These are phyloP conservation scores for Cephonodes hylas DNA, from an alignment of 2,888 invertebrate genomes.

Conservation along the genomic window DNA sequence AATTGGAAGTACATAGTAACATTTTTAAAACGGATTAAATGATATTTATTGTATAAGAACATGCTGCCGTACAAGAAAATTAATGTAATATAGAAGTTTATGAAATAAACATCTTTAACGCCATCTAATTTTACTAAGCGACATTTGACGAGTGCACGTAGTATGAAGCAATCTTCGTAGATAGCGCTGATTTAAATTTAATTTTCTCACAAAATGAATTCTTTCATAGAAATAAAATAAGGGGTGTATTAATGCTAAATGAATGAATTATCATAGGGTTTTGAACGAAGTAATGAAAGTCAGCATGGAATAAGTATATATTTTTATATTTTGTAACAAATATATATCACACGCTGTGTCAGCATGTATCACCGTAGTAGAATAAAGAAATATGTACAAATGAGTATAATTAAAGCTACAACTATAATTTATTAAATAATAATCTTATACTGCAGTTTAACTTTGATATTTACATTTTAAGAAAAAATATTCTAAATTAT, in stretches of 20 bases:
- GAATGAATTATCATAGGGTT: not conserved
- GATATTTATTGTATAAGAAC: too few relatives aligned
- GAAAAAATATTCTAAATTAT: conserved; percentile 42
- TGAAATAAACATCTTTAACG: too few relatives aligned
- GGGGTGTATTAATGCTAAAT: not conserved
- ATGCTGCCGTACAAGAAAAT: too few relatives aligned
- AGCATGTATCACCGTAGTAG: conserved; percentile 54
- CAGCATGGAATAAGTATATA: conserved; percentile 51
- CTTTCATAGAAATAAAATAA: not conserved
- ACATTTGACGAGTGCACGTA: too few relatives aligned
- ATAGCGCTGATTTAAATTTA: too few relatives aligned
- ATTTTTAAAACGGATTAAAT: too few relatives aligned
- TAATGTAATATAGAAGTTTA: too few relatives aligned
- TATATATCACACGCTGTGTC: conserved; percentile 70
- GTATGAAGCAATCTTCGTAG: too few relatives aligned
- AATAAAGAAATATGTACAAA: conserved; percentile 68
- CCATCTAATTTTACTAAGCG: too few relatives aligned
- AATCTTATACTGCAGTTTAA: conserved; percentile 37
- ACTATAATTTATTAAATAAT: conserved; percentile 63
- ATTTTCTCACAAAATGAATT: too few relatives aligned
- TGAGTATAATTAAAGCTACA: conserved; percentile 54
- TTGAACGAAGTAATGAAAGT: conserved; percentile 31
- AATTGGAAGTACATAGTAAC: too few relatives aligned
- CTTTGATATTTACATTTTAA: conserved; percentile 33
- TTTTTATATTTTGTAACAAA: conserved; percentile 80